Base-by-base conservation (phyloP, 2,113 vertebrate species). In the Vulpes lagopus region DNA sequence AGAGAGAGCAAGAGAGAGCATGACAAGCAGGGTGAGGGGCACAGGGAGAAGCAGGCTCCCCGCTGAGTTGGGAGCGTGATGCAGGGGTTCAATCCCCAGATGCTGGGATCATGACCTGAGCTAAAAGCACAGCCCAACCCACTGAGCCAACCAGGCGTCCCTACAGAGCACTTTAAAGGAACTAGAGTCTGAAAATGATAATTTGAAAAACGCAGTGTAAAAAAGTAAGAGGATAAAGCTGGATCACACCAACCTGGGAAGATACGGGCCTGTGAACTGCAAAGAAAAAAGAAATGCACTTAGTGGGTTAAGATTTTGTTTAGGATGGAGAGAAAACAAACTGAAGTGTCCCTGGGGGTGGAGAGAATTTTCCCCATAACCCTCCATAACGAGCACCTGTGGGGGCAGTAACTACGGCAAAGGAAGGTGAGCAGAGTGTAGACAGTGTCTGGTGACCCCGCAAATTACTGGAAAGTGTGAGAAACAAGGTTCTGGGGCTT, bases 281-380 rank as follows among this genome's bases (percentile, higher is more conserved):
- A 69, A 4, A 96, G 53, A 38, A 76, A 88, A 83, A 59, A 89
- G 16, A 92, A 30, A 60, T 32, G 30, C 91, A 89, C 38, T 94
- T 83, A 73, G 57, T 89, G 43, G 32, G 23, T 32, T 92, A 91
- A 94, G 69, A 38, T 49, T 80, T 43, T 43, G 43, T 43, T 43
- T 43, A 43, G 43, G 43, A 43, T 43, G 43, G 43, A 43, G 43
- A 76, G 53, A 19, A 79, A 83, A 51, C 38, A 76, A 71, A 88
- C 4, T 4, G 8, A 64, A 59, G 30, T 20, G 2, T 59, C 25
- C 5, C 15, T 78, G 35, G 30, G 83, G 62, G 9, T 62, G 22
- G 57, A 71, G 9, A 62, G 64, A 76, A 23, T 2, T 6, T 53
- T 81, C 51, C 6, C 43, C 0, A 0, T 32, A 86, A 79, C 49